Evolutionary conservation across 1,140 invertebrate genomes (phyloP), one percentile per base, ranked within the genome.

Genomic region (Drosophila micromelanica): DNA sequence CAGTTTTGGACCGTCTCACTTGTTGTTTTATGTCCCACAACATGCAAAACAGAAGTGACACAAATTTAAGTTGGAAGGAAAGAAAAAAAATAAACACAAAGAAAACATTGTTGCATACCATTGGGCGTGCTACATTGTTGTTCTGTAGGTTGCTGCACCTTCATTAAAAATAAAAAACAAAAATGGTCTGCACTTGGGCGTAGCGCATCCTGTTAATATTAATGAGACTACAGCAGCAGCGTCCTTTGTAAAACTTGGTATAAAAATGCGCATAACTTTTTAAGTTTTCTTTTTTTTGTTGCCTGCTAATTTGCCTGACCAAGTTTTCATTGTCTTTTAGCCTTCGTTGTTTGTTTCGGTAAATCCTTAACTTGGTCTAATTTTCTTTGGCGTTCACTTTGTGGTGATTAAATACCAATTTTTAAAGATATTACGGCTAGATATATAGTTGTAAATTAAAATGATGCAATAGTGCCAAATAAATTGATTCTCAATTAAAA

Each of bases 41-140:
- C 80, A 79, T 76, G 80, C 78, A 81, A 87, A 86, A 69, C 75
- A 86, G 75, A 75, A 86, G 78, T 87, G 82, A 43, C 82, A 67
- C 65, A 86, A 86, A 86, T 81, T 85, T 63, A 61, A 52, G 45
- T 42, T 43, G 23, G 27, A 38, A 38, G 40, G 7, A 40, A 40
- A 35, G 11, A 51, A 8, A 12, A 40, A 30, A n/a, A 43, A 48
- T 9, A 57, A 30, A 7, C 13, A 45, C 17, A 40, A 15, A 11
- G 42, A 60, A 72, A n/a, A 43, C 23, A 75, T 52, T 85, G 65
- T 85, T 74, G 77, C 80, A 73, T 72, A 61, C 35, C 37, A 76
- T 54, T 65, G 48, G 71, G 75, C 27, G 59, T 51, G 38, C 43
- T 48, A 40, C 20, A 12, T 13, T 48, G 43, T 27, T 20, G 27